Evolutionary conservation across 2,113 vertebrate genomes (phyloP).

Genomic region (Psammodynastes pulverulentus): DNA sequence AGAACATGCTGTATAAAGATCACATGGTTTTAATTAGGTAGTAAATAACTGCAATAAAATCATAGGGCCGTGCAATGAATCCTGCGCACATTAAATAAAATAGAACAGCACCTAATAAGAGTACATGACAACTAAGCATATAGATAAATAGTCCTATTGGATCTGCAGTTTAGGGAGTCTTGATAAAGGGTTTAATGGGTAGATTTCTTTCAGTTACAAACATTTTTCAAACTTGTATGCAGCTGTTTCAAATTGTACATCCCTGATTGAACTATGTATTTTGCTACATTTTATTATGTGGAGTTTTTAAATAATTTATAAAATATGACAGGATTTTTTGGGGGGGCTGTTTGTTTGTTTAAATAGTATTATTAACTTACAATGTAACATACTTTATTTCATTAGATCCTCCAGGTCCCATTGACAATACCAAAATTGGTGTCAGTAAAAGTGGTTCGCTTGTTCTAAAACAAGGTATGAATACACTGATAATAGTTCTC

Average conservation of each 20-base stretch:
- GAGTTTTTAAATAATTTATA: background rate
- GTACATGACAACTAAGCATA: background rate
- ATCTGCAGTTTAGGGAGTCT: background rate
- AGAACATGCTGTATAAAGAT: background rate
- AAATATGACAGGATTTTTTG: background rate
- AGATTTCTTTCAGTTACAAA: background rate
- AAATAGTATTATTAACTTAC: background rate
- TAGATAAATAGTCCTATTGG: background rate
- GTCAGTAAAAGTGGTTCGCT: constrained; percentile 86
- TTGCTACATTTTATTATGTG: background rate
- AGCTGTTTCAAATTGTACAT: background rate
- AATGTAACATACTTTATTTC: constrained; percentile 22
- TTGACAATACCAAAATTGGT: constrained; percentile 94
- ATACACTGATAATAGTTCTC: background rate
- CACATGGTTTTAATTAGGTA: background rate
- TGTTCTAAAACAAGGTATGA: constrained; percentile 89
- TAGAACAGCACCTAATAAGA: background rate
- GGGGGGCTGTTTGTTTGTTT: background rate
- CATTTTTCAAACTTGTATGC: background rate
- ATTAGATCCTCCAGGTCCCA: constrained; percentile 89
- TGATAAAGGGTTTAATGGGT: background rate
- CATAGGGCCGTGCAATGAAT: background rate
- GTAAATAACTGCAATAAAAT: background rate
- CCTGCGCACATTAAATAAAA: background rate
- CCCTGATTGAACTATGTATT: background rate